These are phyloP conservation scores for Catharus minimus DNA, from an alignment of 2,113 vertebrate species.

Conservation along the genomic window DNA sequence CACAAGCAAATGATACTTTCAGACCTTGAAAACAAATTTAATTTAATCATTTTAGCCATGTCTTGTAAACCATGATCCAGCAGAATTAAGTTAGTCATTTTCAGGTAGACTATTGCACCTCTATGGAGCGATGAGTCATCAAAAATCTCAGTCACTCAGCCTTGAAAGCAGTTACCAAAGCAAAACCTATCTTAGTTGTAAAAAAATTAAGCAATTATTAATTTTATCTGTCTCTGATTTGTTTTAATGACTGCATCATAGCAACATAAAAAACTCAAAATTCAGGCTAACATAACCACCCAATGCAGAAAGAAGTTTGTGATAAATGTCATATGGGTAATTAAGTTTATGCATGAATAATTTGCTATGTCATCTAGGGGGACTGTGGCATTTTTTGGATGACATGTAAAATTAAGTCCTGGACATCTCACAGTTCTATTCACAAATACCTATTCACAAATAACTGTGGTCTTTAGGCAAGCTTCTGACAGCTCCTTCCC, in stretches of 20 bases:
- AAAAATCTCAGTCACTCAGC: background rate
- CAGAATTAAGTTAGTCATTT: background rate
- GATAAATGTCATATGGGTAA: constrained; percentile 34
- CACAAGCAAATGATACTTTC: background rate
- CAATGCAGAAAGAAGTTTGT: background rate
- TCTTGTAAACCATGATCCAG: background rate
- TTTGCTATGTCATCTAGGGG: constrained; percentile 2
- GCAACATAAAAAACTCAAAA: background rate
- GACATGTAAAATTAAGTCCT: constrained; percentile 30
- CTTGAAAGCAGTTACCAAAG: background rate
- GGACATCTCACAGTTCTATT: background rate
- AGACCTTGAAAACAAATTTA: background rate
- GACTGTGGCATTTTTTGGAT: constrained; percentile 24
- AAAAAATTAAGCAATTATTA: background rate
- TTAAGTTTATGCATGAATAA: constrained; percentile 50
- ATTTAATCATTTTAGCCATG: background rate
- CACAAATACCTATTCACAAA: background rate
- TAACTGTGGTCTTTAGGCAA: background rate
- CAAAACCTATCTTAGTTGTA: background rate
- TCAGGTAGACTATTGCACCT: background rate
- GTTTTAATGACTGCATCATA: constrained; percentile 13
- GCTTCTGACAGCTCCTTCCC: background rate
- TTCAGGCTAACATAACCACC: background rate
- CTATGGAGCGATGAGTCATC: background rate
- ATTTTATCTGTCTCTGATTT: constrained; percentile 23